Evolutionary conservation across 2,888 invertebrate species (phyloP), one percentile per base, ranked within the genome.

Genomic region (Aphidoletes aphidimyza): DNA sequence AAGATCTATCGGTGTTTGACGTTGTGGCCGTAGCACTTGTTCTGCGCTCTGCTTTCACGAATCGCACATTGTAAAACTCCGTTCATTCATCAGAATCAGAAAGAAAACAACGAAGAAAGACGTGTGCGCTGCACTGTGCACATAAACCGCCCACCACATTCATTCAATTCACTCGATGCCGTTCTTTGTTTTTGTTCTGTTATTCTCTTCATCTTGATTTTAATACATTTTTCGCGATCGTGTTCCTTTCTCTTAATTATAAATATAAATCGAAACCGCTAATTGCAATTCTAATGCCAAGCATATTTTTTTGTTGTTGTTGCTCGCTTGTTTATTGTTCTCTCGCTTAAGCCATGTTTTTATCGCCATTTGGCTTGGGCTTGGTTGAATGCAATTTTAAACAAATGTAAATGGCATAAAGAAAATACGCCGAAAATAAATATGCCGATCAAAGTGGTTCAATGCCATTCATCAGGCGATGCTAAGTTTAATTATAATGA

Each of bases 271-370:
- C 30, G 69, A 69, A 69, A 9, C 17, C 69, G 69, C 69, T 69
- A 69, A 69, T 69, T 69, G 69, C 69, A 69, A 69, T 69, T 69
- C 34, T 69, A 69, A 69, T 69, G 69, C 34, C 11, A 34, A 69
- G 14, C 69, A 69, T 69, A 30, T 69, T 14, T 69, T 30, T 69
- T 69, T 0, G 26, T 11, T 69, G 9, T 47, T 11, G 5, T 39
- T 11, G 39, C 11, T 19, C 47, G 47, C 19, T 47, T n/a, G 17
- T 47, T 47, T 39, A 39, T 39, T 39, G 39, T 39, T 39, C 6
- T 47, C 3, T 6, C 17, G 47, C 2, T 47, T 47, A 17, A n/a
- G n/a, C n/a, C n/a, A n/a, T n/a, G n/a, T n/a, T n/a, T n/a, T n/a
- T n/a, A n/a, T 3, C 47, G 19, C 19, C 8, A 47, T 47, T 11